Conservation (phyloP, 2,797 vertebrate species). For the Pangasius sanitwongsei region DNA sequence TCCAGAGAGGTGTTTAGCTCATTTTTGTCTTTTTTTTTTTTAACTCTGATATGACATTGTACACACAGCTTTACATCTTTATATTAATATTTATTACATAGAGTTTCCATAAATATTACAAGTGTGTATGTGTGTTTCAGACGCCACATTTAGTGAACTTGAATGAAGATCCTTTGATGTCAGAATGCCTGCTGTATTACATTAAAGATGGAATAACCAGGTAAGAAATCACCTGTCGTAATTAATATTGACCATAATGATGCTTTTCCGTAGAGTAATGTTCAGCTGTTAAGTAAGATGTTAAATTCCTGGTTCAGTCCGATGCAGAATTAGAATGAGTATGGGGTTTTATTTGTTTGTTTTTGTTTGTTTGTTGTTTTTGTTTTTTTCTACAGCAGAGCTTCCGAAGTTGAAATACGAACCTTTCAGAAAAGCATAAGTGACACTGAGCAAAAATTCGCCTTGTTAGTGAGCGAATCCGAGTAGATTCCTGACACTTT, state of each 20-base stretch:
- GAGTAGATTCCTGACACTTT: not conserved
- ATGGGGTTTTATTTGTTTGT: too few species aligned
- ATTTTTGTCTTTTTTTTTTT: not conserved
- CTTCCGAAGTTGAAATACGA: too few species aligned
- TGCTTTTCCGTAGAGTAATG: too few species aligned
- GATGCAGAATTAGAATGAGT: too few species aligned
- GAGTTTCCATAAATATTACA: not conserved
- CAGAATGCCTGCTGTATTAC: constrained; percentile 85
- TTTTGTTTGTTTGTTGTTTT: too few species aligned
- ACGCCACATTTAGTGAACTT: constrained; percentile 87
- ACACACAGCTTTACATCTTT: too few species aligned
- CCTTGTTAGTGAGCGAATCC: not conserved
- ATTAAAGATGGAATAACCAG: constrained; percentile 87
- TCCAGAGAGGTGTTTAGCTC: not conserved
- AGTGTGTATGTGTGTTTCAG: constrained; percentile 60
- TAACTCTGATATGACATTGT: not conserved
- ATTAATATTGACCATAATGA: too few species aligned
- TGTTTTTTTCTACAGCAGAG: too few species aligned
- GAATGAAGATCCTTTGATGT: constrained; percentile 87
- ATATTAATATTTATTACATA: not conserved
- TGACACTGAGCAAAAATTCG: not conserved
- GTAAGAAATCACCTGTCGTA: constrained; percentile 57
- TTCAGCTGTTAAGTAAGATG: too few species aligned
- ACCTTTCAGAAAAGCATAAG: not conserved
- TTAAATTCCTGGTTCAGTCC: too few species aligned